Percentiles rank a stretch among this genome's conserved stretches.
phyloP scores from a whole-genome alignment of 1,140 invertebrate genomes.

The Nixonia krombeini region DNA sequence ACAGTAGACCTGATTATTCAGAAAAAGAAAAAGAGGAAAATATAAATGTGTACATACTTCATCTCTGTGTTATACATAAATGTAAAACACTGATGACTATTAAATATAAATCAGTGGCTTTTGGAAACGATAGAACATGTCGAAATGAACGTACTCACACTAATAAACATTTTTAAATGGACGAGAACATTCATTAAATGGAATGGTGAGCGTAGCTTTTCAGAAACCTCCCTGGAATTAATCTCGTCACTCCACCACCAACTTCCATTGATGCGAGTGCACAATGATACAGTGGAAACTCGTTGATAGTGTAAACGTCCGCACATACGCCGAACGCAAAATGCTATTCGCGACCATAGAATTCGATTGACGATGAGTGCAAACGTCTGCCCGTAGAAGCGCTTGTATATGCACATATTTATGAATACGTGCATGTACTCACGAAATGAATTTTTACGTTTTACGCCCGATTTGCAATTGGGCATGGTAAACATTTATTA shows the following conservation, averaged over 20 bases:
- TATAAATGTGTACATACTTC: no score
- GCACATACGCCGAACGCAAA: slow-evolving; percentile 24
- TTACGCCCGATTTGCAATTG: no score
- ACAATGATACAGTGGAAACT: slow-evolving; percentile 12
- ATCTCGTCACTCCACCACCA: slow-evolving; percentile 12
- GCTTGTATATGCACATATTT: no score
- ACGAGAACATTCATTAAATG: slow-evolving; percentile 5
- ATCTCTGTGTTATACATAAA: no score
- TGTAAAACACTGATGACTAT: no score
- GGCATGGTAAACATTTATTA: no score
- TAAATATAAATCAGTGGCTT: no score
- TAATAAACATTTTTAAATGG: background rate
- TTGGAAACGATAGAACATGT: no score
- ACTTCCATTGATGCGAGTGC: slow-evolving; percentile 12
- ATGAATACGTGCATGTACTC: background rate
- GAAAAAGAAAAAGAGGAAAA: background rate
- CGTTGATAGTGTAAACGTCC: slow-evolving; percentile 3
- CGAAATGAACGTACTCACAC: background rate
- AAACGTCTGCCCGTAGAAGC: no score
- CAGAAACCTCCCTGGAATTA: slow-evolving; percentile 14
- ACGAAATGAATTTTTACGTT: no score
- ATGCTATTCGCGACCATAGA: slow-evolving; percentile 24
- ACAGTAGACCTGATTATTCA: background rate
- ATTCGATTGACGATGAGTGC: background rate
- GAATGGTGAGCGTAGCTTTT: slow-evolving; percentile 11